Base-by-base conservation (phyloP, 2,888 invertebrate genomes). In the Atherix ibis region DNA sequence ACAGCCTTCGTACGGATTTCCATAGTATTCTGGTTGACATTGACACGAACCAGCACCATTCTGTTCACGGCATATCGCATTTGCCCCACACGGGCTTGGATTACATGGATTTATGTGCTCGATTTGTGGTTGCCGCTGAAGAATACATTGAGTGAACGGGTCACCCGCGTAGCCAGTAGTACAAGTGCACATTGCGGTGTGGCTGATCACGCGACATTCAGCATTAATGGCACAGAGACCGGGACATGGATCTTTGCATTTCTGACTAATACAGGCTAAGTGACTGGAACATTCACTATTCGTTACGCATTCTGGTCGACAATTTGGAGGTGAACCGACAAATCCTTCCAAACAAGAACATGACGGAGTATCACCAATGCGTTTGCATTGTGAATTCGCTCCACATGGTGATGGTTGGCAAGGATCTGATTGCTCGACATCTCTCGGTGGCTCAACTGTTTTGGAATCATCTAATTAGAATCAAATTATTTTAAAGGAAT, bases 181-280 rank as follows among this genome's bases (percentile, higher is more conserved):
- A 45, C 71, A 72, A 13, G 56, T 58, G 14, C 72, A 72, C 45
- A 63, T 63, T 10, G 73, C 69, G 9, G 62, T 63, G 46, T 74
- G 73, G 40, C 70, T 71, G 10, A 70, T 58, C 3, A 71, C 71
- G 38, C 58, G 61, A 40, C 74, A 74, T 14, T 55, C 30, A 10
- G 73, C 69, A 41, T 63, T 62, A 15, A 57, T 46, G 12, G 71
- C 73, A 45, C 74, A 74, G 47, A 73, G 67, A 12, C 77, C 77
- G 22, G 66, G 66, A 48, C 81, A 82, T 27, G 80, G 80, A 57
- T 81, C 74, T 37, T 66, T 65, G 52, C 81, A 81, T 57, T 73
- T 73, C 47, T 76, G 73, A 47, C 71, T 70, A 27, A 78, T 68
- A 49, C 83, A 83, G 24, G 80, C 76, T 49, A 66, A 65, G 40